Percentiles rank a stretch among this genome's conserved stretches.
Evolutionary conservation across 1,140 invertebrate genomes (phyloP).

Genomic region (Drosophila lini): DNA sequence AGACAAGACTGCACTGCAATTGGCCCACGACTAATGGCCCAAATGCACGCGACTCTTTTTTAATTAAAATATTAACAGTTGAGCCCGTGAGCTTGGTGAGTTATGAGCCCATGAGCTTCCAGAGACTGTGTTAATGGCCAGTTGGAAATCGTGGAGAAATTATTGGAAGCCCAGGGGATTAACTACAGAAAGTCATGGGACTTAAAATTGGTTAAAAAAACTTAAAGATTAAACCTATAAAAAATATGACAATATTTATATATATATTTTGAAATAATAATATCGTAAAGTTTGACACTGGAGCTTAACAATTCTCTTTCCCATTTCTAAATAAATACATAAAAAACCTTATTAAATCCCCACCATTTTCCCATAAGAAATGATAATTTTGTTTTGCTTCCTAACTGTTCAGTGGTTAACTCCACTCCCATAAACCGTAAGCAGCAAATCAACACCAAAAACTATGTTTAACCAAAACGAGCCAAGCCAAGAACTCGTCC

Average conservation of each 20-base stretch:
- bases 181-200: not conserved
- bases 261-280: no score
- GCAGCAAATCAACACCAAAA: constrained; percentile 34
- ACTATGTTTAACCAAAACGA: constrained; percentile 12
- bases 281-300: no score
- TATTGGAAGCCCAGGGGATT: not conserved
- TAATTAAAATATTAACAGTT: constrained; percentile 73
- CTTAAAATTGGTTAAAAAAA: not conserved
- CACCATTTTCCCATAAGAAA: not conserved
- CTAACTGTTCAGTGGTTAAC: constrained; percentile 15
- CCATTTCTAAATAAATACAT: not conserved
- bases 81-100: not conserved
- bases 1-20: constrained; percentile 9
- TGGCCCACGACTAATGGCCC: constrained; percentile 20
- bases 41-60: constrained; percentile 58
- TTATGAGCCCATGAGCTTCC: constrained; percentile 14
- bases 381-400: not conserved
- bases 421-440: constrained; percentile 16
- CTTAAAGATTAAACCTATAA: not conserved
- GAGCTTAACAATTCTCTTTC: no score
- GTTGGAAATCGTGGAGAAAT: not conserved
- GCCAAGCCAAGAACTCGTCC: constrained; percentile 21
- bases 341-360: not conserved
- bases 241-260: no score
- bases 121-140: constrained; percentile 45